These are phyloP conservation scores for Ciconia nigra DNA, from an alignment of 2,797 vertebrate species.

Conservation along the genomic window DNA sequence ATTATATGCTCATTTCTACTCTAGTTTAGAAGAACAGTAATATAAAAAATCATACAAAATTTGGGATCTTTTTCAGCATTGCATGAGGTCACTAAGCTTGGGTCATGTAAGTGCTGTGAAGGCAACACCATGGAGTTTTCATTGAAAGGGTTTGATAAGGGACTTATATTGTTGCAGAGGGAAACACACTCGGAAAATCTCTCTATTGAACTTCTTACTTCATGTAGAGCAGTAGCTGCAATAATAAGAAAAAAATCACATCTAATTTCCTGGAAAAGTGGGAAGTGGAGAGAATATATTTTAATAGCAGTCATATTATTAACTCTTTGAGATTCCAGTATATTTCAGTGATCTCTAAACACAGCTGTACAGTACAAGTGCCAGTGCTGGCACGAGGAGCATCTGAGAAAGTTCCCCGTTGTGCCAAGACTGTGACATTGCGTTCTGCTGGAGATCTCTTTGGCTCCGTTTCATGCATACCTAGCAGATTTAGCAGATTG, in stretches of 20 bases:
- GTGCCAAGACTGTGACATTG: conserved; percentile 66
- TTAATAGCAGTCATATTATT: not conserved
- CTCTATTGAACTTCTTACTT: not conserved
- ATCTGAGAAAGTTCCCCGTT: conserved; percentile 40
- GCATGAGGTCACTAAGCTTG: not conserved
- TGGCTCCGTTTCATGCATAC: conserved; percentile 72
- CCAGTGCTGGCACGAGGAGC: conserved; percentile 29
- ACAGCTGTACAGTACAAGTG: conserved; percentile 43
- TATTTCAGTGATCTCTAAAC: not conserved
- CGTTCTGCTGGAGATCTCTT: conserved; percentile 71
- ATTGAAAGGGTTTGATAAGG: conserved; percentile 16
- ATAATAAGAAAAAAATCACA: not conserved
- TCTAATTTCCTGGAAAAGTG: conserved; percentile 10
- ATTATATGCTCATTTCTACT: conserved; percentile 19
- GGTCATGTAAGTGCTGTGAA: not conserved
- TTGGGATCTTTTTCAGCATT: conserved; percentile 27
- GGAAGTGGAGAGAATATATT: not conserved
- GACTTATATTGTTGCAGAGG: not conserved
- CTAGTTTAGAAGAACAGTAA: not conserved
- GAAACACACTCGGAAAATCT: not conserved
- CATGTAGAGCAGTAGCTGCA: not conserved
- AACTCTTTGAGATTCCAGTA: conserved; percentile 21
- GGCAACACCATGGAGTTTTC: conserved; percentile 14
- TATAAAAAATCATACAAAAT: not conserved
- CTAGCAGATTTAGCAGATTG: conserved; percentile 76